These are phyloP conservation scores for Myrmophylax atrothorax DNA, from an alignment of 2,113 vertebrate species.

Conservation along the genomic window DNA sequence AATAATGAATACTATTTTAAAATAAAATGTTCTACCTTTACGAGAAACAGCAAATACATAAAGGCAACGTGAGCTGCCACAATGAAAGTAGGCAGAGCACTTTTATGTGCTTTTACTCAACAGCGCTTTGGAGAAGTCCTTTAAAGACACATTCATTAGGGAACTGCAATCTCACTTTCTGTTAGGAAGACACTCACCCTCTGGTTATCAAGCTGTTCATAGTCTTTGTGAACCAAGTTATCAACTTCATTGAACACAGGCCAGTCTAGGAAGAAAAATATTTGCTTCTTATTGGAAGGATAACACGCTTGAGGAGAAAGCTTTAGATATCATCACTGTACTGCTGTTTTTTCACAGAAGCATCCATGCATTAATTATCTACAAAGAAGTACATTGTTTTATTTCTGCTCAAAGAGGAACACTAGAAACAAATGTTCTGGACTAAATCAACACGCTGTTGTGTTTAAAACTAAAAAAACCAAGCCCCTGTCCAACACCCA, in stretches of 20 bases:
- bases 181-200: slow-evolving; percentile 77
- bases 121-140: neutral
- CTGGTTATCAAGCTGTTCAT: slow-evolving; percentile 78
- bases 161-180: neutral
- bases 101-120: neutral
- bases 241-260: slow-evolving; percentile 82
- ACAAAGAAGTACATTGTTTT: neutral
- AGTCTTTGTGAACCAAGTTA: slow-evolving; percentile 75
- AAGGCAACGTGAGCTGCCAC: neutral
- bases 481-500: too few relatives aligned
- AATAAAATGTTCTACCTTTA: neutral
- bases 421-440: neutral
- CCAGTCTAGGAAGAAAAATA: slow-evolving; percentile 76
- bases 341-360: neutral
- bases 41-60: neutral
- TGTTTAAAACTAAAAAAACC: neutral
- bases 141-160: neutral
- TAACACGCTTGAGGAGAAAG: neutral
- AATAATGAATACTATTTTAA: neutral
- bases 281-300: neutral
- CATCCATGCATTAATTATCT: neutral
- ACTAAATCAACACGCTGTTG: neutral
- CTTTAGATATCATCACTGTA: neutral
- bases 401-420: neutral
- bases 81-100: neutral